phyloP scores from a whole-genome alignment of 2,113 vertebrate genomes.

The Chroicocephalus ridibundus region DNA sequence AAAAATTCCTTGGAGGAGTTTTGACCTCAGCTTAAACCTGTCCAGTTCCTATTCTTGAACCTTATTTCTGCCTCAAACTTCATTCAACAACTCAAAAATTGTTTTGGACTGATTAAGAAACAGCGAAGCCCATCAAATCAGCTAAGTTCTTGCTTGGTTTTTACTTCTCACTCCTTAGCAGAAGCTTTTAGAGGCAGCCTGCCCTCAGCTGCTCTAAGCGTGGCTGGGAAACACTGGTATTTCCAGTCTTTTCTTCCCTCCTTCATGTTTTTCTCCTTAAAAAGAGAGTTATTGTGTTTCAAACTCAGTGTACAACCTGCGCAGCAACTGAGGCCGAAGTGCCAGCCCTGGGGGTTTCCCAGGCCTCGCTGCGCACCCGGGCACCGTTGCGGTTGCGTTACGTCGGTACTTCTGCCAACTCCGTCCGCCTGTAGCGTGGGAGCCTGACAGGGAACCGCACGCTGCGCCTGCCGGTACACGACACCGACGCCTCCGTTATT shows the following conservation, averaged over 20 bases:
- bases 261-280: neutral
- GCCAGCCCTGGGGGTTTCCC: neutral
- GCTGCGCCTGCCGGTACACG: rapidly evolving
- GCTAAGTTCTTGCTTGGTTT: neutral
- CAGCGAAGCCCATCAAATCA: rapidly evolving
- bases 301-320: rapidly evolving
- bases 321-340: neutral
- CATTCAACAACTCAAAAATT: neutral
- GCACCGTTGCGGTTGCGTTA: rapidly evolving
- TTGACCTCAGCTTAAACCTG: neutral
- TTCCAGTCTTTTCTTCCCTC: neutral
- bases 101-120: neutral
- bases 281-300: neutral
- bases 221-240: neutral
- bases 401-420: neutral
- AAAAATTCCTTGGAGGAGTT: rapidly evolving
- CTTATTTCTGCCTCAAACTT: neutral
- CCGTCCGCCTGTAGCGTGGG: neutral
- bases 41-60: neutral
- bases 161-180: neutral
- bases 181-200: neutral
- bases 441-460: rapidly evolving
- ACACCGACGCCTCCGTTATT: rapidly evolving
- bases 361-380: rapidly evolving
- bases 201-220: neutral